Evolutionary conservation across 2,888 invertebrate species (phyloP), one percentile per base, ranked within the genome.

Genomic region (Polymixis lichenea): DNA sequence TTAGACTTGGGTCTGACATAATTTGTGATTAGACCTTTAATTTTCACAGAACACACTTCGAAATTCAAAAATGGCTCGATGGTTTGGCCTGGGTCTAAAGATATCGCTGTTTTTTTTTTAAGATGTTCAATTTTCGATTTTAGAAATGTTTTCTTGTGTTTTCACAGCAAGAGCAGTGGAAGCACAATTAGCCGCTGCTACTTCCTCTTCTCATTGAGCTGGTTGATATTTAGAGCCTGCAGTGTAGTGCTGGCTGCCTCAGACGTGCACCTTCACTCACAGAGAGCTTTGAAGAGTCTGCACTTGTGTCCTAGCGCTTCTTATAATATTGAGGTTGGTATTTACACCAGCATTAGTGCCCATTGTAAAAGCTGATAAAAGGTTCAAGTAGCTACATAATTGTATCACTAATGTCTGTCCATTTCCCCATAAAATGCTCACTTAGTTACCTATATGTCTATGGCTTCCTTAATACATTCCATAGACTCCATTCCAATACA

Each of bases 161-260:
- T 43, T 65, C 17, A 19, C 60, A 92, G 93, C n/a, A 89, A 87
- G 28, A 89, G 91, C 90, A 94, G 94, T 64, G 88, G 94, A 7
- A 75, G 86, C 4, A 87, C 96, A 11, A 90, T 94, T 13, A 96
- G 97, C 84, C 95, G 95, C 6, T 85, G 97, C 5, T 98, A 98
- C 91, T 97, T 97, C 86, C 96, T 97, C 82, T 95, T 97, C 72
- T 98, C 98, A 0, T 97, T 98, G 83, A 96, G 97, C 49, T 98
- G 97, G 95, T 91, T 98, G 49, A 91, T 98, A 51, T 93, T 97
- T 64, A 95, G 98, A 82, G 97, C 97, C 0, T 95, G 97, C 65
- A 95, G 97, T 0, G 97, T 98, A 0, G 97, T 97, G 0, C 88
- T 98, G 17, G 97, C 97, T 0, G 97, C 97, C 0, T 97, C 97